Conservation (phyloP, 2,888 invertebrate genomes). For the Stenoptilia bipunctidactyla region DNA sequence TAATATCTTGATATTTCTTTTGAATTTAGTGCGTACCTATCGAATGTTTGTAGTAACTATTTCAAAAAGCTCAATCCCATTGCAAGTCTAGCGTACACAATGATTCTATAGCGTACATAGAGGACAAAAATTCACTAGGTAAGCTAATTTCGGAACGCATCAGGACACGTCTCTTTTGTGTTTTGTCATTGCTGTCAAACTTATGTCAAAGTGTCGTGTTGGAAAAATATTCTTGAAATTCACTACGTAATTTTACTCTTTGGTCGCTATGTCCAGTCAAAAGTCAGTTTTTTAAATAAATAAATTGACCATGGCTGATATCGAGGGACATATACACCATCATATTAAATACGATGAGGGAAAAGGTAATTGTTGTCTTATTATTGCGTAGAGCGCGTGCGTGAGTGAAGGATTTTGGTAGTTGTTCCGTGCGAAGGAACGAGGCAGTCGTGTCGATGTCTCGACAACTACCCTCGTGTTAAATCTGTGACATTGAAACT, state of each 20-base stretch:
- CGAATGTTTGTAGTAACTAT: too few species aligned
- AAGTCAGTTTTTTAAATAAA: conserved; percentile 62
- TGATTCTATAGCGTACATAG: too few species aligned
- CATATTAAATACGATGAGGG: conserved; percentile 61
- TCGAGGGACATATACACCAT: conserved; percentile 62
- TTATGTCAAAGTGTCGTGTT: conserved; percentile 36
- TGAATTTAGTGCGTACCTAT: too few species aligned
- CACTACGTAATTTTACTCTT: background rate
- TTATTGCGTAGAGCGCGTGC: conserved; percentile 51
- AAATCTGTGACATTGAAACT: conserved; percentile 66
- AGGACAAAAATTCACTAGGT: too few species aligned
- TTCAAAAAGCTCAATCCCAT: too few species aligned
- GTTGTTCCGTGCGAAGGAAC: conserved; percentile 32
- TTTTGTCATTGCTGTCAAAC: background rate
- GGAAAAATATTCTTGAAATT: conserved; percentile 36
- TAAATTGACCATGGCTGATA: conserved; percentile 68
- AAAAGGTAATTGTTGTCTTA: conserved; percentile 66
- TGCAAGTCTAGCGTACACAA: too few species aligned
- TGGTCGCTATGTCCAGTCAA: conserved; percentile 62
- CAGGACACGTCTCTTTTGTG: too few species aligned
- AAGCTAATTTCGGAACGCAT: too few species aligned
- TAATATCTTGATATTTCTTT: too few species aligned
- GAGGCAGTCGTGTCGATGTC: conserved; percentile 34
- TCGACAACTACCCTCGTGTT: conserved; percentile 55
- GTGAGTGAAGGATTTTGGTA: conserved; percentile 8